Evolutionary conservation across 2,797 vertebrate species (phyloP).

Genomic region (Crypturellus tataupa): DNA sequence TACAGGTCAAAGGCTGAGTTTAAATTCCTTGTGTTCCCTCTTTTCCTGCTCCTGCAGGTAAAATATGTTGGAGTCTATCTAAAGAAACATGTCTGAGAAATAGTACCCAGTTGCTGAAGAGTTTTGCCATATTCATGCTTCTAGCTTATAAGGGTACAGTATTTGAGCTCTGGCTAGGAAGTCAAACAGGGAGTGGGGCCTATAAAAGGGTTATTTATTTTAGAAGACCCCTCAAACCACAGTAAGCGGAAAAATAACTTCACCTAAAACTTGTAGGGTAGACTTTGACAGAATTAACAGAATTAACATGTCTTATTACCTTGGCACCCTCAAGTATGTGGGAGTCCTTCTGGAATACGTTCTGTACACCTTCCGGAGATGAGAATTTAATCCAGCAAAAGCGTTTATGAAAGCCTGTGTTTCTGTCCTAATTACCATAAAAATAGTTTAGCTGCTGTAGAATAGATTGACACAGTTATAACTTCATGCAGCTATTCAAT

Average conservation of each 20-base stretch:
- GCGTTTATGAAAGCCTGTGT: conserved; percentile 92
- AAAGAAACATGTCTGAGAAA: neutral
- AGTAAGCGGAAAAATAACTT: neutral
- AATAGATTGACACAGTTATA: neutral
- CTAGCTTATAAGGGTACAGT: neutral
- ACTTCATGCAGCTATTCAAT: neutral
- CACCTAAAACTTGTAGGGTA: neutral
- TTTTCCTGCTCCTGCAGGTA: neutral
- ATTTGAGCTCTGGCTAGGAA: neutral
- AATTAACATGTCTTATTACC: conserved; percentile 74
- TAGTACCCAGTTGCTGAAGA: neutral
- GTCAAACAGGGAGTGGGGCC: neutral
- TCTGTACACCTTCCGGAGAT: conserved; percentile 83
- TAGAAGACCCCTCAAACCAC: neutral
- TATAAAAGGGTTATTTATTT: neutral
- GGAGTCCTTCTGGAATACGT: conserved; percentile 86
- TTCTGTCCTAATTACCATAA: conserved; percentile 83
- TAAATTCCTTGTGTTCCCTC: neutral
- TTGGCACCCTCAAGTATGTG: conserved; percentile 90
- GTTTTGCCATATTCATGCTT: neutral
- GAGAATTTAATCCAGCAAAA: conserved; percentile 88
- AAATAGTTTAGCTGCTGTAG: neutral
- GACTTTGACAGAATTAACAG: neutral
- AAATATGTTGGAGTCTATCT: neutral
- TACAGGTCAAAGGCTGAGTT: neutral